Conservation (phyloP, 2,888 invertebrate species). For the Lycia hirtaria region DNA sequence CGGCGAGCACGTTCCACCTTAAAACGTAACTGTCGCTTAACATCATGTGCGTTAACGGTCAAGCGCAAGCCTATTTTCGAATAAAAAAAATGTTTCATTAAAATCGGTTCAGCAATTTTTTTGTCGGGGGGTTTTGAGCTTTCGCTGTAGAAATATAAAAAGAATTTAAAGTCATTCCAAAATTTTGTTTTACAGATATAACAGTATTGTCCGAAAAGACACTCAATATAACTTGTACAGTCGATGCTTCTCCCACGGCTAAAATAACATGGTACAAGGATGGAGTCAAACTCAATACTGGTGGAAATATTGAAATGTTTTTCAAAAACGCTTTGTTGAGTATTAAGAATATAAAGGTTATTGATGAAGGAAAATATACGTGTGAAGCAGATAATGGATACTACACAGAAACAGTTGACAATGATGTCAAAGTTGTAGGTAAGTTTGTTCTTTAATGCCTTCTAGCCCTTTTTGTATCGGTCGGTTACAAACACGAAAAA, state of each 20-base stretch:
- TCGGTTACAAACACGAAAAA: conserved; percentile 8
- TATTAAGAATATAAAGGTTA: conserved; percentile 2
- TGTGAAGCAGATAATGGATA: conserved; percentile 21
- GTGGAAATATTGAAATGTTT: conserved; percentile 10
- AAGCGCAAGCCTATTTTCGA: too few species aligned
- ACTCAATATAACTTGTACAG: conserved; percentile 18
- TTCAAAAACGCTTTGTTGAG: conserved; percentile 4
- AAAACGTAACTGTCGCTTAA: too few species aligned
- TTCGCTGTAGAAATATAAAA: not conserved
- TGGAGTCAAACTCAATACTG: not conserved
- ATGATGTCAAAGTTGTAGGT: conserved; percentile 5
- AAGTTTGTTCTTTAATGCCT: too few species aligned
- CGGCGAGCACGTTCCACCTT: too few species aligned
- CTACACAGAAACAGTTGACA: not conserved
- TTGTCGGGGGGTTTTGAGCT: too few species aligned
- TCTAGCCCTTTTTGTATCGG: too few species aligned
- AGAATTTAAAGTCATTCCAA: not conserved
- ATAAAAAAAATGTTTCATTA: too few species aligned
- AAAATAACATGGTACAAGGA: conserved; percentile 25
- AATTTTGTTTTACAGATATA: conserved; percentile 3
- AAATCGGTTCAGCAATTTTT: too few species aligned
- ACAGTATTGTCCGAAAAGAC: conserved; percentile 12
- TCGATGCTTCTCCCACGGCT: conserved; percentile 32
- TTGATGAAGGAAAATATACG: conserved; percentile 21
- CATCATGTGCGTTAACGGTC: too few species aligned